Conservation (phyloP, 2,113 vertebrate species). For the Haemorhous mexicanus region DNA sequence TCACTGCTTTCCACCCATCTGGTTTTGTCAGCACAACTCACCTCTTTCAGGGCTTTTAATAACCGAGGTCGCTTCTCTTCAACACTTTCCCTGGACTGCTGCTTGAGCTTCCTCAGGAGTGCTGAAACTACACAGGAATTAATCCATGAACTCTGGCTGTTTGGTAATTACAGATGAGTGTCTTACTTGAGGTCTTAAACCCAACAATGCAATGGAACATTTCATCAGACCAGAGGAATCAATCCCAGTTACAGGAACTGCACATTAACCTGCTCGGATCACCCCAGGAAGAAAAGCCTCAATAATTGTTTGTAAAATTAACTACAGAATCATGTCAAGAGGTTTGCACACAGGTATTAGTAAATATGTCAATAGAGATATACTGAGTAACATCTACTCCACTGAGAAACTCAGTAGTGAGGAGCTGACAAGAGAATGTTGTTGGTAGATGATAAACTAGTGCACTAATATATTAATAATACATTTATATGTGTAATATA, state of each 20-base stretch:
- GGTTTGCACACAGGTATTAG: neutral
- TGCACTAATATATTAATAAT: neutral
- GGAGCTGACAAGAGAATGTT: neutral
- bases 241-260: neutral
- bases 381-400: neutral
- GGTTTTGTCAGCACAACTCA: constrained; percentile 23
- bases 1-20: neutral
- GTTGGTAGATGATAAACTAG: neutral
- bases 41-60: constrained; percentile 96
- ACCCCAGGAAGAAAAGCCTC: neutral
- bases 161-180: neutral
- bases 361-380: neutral
- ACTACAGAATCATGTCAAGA: neutral
- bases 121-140: constrained; percentile 85
- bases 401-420: neutral
- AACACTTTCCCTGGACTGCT: constrained; percentile 96
- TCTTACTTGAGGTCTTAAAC: neutral
- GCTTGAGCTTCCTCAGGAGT: constrained; percentile 95
- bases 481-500: neutral
- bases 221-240: neutral
- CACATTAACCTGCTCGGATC: neutral
- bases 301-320: neutral
- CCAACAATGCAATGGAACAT: neutral
- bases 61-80: constrained; percentile 97
- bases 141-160: neutral